Evolutionary conservation across 1,140 invertebrate genomes (phyloP), one percentile per base, ranked within the genome.

Genomic region (Camponotus floridanus): DNA sequence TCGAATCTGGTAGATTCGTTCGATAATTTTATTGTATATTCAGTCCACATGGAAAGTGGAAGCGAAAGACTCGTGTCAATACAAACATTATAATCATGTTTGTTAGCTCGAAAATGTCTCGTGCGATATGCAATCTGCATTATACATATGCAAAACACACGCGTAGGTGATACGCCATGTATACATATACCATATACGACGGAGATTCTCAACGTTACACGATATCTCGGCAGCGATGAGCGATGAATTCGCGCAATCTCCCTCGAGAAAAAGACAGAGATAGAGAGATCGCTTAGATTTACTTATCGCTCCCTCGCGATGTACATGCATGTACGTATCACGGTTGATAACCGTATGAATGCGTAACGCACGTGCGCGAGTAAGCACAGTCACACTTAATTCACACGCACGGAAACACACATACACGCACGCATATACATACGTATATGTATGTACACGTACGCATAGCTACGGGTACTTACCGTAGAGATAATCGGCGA

Each of bases 41-140:
- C 31, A 61, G 7, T 39, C 64, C 39, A 39, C 13, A 15, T 26
- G 62, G 31, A 80, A 68, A 80, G 62, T 68, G 76, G 33, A 76
- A 26, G 26, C 26, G 26, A 26, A 88, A 68, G 74, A 74, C 79
- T 85, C 68, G 55, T 76, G 74, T 85, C 68, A 74, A 87, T 88
- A 48, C 73, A 61, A 87, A 74, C 70, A 67, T 87, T 80, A 88
- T 85, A 78, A 61, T 39, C 21, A 26, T 57, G 87, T 78, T 81
- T 67, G 18, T n/a, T 51, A 76, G 59, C 51, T 61, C 51, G 31
- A 31, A 42, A 73, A 57, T 55, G 39, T 39, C 42, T 65, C 59
- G 64, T 31, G 11, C 31, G 8, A 57, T 57, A 68, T 51, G 3
- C 33, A 36, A n/a, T 45, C 31, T 26, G 51, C 31, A 18, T 18